These are phyloP conservation scores for Tyto alba DNA, from an alignment of 2,113 vertebrate species.

Conservation along the genomic window DNA sequence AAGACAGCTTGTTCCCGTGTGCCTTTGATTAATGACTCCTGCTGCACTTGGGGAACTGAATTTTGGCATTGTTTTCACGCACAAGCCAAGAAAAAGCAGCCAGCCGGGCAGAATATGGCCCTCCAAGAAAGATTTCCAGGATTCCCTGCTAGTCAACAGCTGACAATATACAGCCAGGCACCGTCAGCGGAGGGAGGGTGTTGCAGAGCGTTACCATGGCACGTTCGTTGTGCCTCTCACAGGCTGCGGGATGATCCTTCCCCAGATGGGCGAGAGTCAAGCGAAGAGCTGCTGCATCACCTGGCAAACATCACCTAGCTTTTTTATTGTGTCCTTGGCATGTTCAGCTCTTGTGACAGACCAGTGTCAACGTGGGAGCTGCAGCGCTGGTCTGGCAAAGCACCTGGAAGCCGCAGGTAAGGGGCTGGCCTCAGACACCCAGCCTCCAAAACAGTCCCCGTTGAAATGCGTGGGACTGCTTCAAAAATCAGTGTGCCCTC, in stretches of 20 bases:
- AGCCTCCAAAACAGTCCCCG: background rate
- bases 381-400: background rate
- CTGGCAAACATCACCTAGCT: background rate
- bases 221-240: rapidly evolving
- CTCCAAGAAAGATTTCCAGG: background rate
- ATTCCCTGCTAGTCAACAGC: background rate
- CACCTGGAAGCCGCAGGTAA: background rate
- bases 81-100: background rate
- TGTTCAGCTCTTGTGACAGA: rapidly evolving
- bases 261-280: rapidly evolving
- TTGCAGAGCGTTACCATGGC: background rate
- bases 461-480: background rate
- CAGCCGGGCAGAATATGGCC: background rate
- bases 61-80: background rate
- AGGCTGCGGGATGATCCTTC: background rate
- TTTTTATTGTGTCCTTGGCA: background rate
- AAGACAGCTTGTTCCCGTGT: background rate
- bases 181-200: background rate
- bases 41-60: background rate
- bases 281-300: background rate
- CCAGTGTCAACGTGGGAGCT: rapidly evolving
- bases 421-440: rapidly evolving
- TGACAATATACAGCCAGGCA: background rate
- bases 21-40: background rate
- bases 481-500: rapidly evolving